These are phyloP conservation scores for Panagrolaimus sp. DNA, from an alignment of 1,140 invertebrate genomes.

Conservation along the genomic window DNA sequence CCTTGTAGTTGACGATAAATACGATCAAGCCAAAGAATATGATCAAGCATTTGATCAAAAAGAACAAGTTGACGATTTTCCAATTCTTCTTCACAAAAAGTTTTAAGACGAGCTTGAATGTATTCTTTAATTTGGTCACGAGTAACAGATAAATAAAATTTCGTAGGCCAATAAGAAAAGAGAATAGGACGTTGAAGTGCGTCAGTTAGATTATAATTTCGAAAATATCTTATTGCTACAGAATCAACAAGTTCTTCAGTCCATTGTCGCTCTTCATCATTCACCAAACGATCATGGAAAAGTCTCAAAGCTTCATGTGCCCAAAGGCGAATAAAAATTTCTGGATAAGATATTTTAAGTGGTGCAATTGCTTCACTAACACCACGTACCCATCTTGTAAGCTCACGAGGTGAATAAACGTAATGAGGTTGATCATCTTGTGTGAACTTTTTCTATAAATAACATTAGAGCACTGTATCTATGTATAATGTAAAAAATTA, in stretches of 20 bases:
- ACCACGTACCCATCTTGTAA: conserved; percentile 97
- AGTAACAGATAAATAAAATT: conserved; percentile 89
- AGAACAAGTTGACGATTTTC: conserved; percentile 94
- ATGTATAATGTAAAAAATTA: conserved; percentile 41
- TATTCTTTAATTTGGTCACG: conserved; percentile 90
- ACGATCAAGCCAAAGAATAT: conserved; percentile 92
- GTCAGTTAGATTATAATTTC: conserved; percentile 68
- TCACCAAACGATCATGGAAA: conserved; percentile 86
- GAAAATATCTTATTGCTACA: conserved; percentile 89
- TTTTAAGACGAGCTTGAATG: conserved; percentile 88
- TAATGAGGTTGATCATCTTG: conserved; percentile 99
- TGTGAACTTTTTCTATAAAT: conserved; percentile 77
- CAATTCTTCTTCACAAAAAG: conserved; percentile 99
- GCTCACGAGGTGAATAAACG: conserved; percentile 97
- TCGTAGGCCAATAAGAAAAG: conserved; percentile 97
- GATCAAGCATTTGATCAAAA: conserved; percentile 97
- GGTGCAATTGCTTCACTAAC: conserved; percentile 95
- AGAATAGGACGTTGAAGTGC: conserved; percentile 83
- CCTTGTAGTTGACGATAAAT: conserved; percentile 96
- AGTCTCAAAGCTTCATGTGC: conserved; percentile 93
- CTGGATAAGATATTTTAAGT: conserved; percentile 78
- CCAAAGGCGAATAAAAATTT: conserved; percentile 92
- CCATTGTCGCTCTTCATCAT: conserved; percentile 87
- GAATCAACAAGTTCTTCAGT: conserved; percentile 95
- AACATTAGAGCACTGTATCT: neutral